A percentile compares a stretch with the other conserved stretches of the same genome.
phyloP scores from a whole-genome alignment of 2,113 vertebrate genomes.

The Malurus cyaneus region DNA sequence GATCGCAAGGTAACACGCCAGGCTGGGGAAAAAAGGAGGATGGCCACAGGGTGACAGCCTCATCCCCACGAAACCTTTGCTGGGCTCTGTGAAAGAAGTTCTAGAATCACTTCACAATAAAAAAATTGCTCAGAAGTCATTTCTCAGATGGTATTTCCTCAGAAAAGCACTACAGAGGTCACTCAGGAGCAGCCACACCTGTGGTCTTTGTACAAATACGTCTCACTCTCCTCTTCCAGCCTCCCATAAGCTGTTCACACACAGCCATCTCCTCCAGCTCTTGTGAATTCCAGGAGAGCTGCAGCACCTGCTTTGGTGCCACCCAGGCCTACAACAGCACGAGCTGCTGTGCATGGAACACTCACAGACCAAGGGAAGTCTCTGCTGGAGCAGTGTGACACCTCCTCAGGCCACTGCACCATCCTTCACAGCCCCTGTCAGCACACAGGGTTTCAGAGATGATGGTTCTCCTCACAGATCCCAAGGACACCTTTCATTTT shows the following conservation, averaged over 20 bases:
- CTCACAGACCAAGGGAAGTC: not conserved
- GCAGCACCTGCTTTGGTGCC: too few species aligned
- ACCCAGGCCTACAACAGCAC: accelerated
- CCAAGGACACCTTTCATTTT: not conserved
- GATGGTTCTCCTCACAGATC: not conserved
- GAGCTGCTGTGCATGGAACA: not conserved
- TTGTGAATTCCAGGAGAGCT: not conserved
- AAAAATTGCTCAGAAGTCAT: not conserved
- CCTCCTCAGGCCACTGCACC: not conserved
- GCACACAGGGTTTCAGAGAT: accelerated
- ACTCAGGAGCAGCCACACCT: accelerated
- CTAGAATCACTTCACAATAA: not conserved
- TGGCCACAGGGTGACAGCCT: not conserved
- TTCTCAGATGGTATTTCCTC: not conserved
- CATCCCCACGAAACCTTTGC: not conserved
- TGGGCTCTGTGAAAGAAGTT: not conserved
- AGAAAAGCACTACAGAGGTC: not conserved
- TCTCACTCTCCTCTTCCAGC: not conserved
- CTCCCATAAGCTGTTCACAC: not conserved
- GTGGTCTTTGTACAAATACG: not conserved
- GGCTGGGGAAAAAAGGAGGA: not conserved
- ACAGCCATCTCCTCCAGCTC: not conserved
- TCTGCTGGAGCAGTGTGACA: not conserved
- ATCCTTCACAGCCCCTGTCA: not conserved
- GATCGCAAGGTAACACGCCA: accelerated